Percentiles rank a stretch among this genome's conserved stretches.
Evolutionary conservation across 2,888 invertebrate species (phyloP).

Genomic region (Heliconius ethilla): DNA sequence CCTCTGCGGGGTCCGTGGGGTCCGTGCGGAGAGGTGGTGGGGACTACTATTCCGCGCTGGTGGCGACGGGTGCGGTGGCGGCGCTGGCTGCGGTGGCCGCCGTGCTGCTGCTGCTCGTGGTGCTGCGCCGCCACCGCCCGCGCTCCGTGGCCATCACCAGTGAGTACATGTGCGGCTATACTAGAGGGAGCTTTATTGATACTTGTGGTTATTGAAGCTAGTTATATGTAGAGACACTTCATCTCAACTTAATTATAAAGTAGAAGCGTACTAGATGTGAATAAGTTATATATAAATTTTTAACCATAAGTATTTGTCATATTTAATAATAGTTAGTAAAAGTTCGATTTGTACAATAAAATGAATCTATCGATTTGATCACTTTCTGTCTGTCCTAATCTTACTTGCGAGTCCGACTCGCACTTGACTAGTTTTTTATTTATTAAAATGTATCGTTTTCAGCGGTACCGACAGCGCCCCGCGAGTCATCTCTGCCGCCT

Average conservation of each 20-base stretch:
- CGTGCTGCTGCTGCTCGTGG: conserved; percentile 88
- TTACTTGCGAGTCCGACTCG: background rate
- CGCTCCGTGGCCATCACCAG: conserved; percentile 76
- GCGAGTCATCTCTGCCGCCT: conserved; percentile 89
- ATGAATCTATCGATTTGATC: no score
- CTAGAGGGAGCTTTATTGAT: no score
- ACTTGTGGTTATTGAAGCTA: background rate
- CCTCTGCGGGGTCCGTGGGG: conserved; percentile 58
- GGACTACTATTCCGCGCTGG: conserved; percentile 94
- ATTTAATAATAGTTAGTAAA: no score
- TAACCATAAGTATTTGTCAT: no score
- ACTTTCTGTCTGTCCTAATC: no score
- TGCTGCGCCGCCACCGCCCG: conserved; percentile 86
- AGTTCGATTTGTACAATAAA: no score
- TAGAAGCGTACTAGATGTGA: no score
- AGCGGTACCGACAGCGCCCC: conserved; percentile 89
- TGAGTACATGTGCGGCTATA: conserved; percentile 50
- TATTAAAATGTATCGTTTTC: conserved; percentile 58
- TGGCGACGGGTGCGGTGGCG: conserved; percentile 93
- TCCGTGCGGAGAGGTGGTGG: conserved; percentile 81
- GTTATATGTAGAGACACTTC: no score
- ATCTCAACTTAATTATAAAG: no score
- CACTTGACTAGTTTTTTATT: background rate
- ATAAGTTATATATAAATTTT: no score
- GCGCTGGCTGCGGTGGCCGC: conserved; percentile 92